These are phyloP conservation scores for Drosophila colorata DNA, from an alignment of 2,888 invertebrate species.

Conservation along the genomic window DNA sequence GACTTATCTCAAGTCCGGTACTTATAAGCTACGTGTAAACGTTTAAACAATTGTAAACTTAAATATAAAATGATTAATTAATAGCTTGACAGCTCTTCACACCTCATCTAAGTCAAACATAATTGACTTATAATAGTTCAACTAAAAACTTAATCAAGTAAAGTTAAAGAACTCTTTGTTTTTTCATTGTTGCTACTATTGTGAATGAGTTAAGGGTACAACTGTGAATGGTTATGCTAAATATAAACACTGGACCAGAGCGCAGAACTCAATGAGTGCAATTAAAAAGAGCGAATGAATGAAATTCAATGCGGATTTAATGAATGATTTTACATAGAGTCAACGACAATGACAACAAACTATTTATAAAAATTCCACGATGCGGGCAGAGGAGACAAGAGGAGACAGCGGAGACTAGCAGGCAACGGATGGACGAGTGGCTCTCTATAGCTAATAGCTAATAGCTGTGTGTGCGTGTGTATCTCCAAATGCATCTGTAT, in stretches of 20 bases:
- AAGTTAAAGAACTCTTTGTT: not conserved
- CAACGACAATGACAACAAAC: constrained; percentile 63
- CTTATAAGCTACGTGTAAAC: no score
- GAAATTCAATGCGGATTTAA: constrained; percentile 76
- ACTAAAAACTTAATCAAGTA: not conserved
- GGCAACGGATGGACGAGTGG: constrained; percentile 23
- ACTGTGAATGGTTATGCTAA: constrained; percentile 27
- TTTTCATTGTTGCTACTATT: constrained; percentile 14
- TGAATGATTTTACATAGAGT: constrained; percentile 62
- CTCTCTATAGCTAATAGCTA: constrained; percentile 15
- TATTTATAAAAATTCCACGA: constrained; percentile 55
- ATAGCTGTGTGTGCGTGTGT: constrained; percentile 2
- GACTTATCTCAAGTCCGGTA: no score
- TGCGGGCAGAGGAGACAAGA: not conserved
- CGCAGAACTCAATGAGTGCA: constrained; percentile 51
- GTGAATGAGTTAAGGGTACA: constrained; percentile 19
- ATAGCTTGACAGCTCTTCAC: no score
- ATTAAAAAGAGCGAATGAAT: constrained; percentile 69
- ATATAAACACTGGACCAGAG: constrained; percentile 23
- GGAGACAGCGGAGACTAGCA: not conserved
- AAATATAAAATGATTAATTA: no score
- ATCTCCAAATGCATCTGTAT: constrained; percentile 6
- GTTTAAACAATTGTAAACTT: no score
- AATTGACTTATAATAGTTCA: no score
- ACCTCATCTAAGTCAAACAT: no score